Base-by-base conservation (phyloP, 92 coral and sea anemone genomes). In the Epizoanthus ramosus region DNA sequence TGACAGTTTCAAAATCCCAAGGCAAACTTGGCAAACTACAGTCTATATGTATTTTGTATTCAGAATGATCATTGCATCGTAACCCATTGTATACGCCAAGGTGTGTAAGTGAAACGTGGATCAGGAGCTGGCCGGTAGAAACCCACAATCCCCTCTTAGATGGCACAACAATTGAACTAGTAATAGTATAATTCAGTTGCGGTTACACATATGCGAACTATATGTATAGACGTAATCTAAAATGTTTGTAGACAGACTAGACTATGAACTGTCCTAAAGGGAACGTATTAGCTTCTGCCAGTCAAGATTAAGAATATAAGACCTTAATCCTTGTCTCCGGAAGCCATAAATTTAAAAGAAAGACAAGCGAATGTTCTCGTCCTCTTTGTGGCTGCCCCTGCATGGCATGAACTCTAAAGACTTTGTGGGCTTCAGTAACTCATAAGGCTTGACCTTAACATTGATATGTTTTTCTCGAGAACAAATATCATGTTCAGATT, bases 271-370 rank as follows among this genome's bases (percentile, higher is more conserved):
- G 37, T 75, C 71, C 81, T 59, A n/a, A 47, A 68, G 57, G 70
- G 47, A 60, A 41, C 24, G 25, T 22, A 76, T 60, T 31, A 59
- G 82, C 37, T 61, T 19, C 37, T 47, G 54, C 54, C 54, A 47
- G 54, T 47, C 54, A 47, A 47, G 54, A 47, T 47, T 8, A 47
- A 47, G 54, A 47, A 47, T 47, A 8, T 47, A 47, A 47, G 3
- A 47, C 54, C 54, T 43, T 43, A 8, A 60, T 17, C 31, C 47
- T 13, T 63, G 47, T 69, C 63, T 41, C 71, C 71, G 82, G 82
- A 77, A 77, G 82, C 71, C 61, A 77, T 77, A 59, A 77, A 77
- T 77, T 57, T 61, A 63, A 7, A 17, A 14, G 2, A 8, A n/a
- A 19, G 63, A 54, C 63, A 54, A 28, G 71, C 71, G 22, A 28